Evolutionary conservation across 2,888 invertebrate species (phyloP).

Genomic region (Petrolisthes cinctipes): DNA sequence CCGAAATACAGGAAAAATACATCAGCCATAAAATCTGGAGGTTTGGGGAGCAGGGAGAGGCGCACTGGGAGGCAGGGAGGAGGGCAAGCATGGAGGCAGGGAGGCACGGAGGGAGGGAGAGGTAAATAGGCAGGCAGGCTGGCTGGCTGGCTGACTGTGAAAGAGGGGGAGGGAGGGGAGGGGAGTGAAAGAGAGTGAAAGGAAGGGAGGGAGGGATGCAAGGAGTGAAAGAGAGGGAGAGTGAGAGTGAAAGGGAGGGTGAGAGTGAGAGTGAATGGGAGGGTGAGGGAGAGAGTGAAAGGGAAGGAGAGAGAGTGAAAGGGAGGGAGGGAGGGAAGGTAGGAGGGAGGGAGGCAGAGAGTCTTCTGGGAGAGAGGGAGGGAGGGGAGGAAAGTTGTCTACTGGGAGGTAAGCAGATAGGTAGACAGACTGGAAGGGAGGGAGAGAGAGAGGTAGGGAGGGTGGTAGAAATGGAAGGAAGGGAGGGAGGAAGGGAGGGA

Average conservation of each 20-base stretch:
- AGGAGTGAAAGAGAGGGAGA: neutral
- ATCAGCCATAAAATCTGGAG: conserved; percentile 12
- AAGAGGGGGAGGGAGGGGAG: neutral
- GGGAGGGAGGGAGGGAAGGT: neutral
- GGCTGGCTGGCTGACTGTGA: neutral
- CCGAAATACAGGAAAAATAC: conserved; percentile 16
- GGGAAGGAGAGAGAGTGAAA: neutral
- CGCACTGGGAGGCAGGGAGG: neutral
- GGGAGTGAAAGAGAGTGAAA: neutral
- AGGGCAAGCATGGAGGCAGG: neutral
- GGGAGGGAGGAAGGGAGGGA: neutral
- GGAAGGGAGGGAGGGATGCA: neutral
- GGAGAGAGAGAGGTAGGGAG: neutral
- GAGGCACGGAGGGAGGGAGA: neutral
- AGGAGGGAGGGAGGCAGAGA: neutral
- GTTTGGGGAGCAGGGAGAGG: neutral
- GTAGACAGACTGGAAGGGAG: neutral
- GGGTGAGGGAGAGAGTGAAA: neutral
- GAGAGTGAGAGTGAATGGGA: neutral
- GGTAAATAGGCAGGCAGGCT: too few species aligned
- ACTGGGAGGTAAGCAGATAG: neutral
- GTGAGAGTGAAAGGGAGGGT: neutral
- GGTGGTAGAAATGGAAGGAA: neutral
- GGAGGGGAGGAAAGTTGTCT: neutral
- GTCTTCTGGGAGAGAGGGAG: neutral